Evolutionary conservation across 2,888 invertebrate genomes (phyloP).

Genomic region (Parnassius apollo): DNA sequence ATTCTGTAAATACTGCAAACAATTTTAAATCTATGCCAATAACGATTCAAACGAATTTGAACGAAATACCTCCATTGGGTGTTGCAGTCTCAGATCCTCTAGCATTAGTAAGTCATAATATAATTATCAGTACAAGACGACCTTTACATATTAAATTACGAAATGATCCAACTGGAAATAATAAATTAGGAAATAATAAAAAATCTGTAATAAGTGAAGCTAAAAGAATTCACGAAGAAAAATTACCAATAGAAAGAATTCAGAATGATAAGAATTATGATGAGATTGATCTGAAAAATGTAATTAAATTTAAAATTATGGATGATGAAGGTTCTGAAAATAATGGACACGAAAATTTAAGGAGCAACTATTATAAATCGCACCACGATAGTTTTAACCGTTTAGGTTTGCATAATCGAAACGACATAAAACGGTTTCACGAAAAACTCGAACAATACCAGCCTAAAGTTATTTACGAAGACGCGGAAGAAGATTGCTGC

Average conservation of each 20-base stretch:
- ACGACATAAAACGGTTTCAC: conserved; percentile 43
- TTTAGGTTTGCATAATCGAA: conserved; percentile 23
- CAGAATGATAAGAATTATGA: background rate
- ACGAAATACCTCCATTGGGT: conserved; percentile 57
- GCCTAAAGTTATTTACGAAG: conserved; percentile 3
- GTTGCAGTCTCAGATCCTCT: conserved; percentile 49
- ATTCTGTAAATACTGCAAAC: conserved; percentile 1
- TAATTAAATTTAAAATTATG: background rate
- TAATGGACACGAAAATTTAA: background rate
- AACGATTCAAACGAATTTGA: conserved; percentile 62
- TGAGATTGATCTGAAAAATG: background rate
- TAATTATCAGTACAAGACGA: conserved; percentile 48
- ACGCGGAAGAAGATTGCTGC: conserved; percentile 29
- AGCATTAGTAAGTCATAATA: conserved; percentile 52
- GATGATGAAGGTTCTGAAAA: background rate
- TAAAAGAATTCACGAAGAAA: conserved; percentile 5
- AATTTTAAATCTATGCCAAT: conserved; percentile 37
- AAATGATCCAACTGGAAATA: background rate
- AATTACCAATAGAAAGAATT: background rate
- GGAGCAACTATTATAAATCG: background rate
- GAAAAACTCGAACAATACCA: conserved; percentile 47
- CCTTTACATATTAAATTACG: conserved; percentile 21
- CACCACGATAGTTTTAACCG: background rate
- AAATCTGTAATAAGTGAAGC: conserved; percentile 4
- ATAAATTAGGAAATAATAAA: background rate